Conservation (phyloP, 2,797 vertebrate genomes). For the Erpetoichthys calabaricus region DNA sequence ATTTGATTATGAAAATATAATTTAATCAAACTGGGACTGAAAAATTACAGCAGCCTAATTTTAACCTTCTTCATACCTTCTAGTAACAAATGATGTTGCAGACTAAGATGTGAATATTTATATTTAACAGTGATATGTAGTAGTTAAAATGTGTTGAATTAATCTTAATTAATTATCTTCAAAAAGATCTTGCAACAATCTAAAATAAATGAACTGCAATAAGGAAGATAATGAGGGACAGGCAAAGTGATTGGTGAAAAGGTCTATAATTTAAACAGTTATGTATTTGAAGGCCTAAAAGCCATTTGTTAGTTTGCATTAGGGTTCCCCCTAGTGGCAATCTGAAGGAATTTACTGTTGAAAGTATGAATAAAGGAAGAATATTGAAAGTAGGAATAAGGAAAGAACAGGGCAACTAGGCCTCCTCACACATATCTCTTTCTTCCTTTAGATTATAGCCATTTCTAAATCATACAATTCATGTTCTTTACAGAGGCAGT, state of each 20-base stretch:
- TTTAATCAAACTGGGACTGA: conserved; percentile 3
- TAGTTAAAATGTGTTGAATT: neutral
- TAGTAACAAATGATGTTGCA: neutral
- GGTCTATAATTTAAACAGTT: conserved; percentile 2
- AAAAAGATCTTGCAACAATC: neutral
- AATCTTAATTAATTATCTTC: neutral
- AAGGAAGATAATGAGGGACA: conserved; percentile 3
- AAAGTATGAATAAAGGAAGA: neutral
- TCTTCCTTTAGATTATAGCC: no score
- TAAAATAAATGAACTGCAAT: conserved; percentile 1
- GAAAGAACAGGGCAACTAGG: no score
- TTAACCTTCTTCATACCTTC: no score
- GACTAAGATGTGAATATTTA: neutral
- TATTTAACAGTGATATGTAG: no score
- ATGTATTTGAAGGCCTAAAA: conserved; percentile 1
- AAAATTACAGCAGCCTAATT: neutral
- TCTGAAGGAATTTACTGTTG: neutral
- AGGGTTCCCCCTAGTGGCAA: conserved; percentile 15
- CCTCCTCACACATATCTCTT: no score
- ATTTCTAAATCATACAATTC: no score
- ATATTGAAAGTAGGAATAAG: neutral
- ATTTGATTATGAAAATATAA: conserved; percentile 12
- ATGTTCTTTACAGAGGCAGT: no score
- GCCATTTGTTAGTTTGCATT: conserved; percentile 10
- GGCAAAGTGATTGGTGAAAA: neutral